Evolutionary conservation across 2,113 vertebrate species (phyloP).

Genomic region (Nyctereutes procyonoides): DNA sequence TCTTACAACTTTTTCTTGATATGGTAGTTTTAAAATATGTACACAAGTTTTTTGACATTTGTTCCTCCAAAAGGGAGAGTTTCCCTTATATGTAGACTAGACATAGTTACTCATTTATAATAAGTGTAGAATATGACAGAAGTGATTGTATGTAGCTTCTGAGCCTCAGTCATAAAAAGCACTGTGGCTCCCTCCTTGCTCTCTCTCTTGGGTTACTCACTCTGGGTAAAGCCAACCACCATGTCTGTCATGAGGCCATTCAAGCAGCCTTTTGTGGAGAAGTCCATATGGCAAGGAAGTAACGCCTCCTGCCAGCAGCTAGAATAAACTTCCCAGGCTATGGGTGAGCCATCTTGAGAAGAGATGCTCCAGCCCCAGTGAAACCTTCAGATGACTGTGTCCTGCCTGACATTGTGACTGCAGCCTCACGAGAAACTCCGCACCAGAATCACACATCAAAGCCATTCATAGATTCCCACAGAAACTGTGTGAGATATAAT

Average conservation of each 20-base stretch:
- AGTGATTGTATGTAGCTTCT: neutral
- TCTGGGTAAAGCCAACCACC: neutral
- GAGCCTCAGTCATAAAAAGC: neutral
- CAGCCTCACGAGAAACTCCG: neutral
- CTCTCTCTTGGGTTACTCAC: neutral
- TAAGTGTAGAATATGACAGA: neutral
- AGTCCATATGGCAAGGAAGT: neutral
- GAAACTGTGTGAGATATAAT: neutral
- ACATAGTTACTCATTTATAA: neutral
- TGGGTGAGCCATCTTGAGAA: neutral
- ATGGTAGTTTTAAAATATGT: slow-evolving; percentile 18
- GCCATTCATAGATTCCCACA: neutral
- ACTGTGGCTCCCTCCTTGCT: neutral
- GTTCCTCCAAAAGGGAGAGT: neutral
- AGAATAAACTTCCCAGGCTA: neutral
- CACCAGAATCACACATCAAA: neutral
- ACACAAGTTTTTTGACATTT: neutral
- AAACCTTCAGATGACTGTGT: neutral
- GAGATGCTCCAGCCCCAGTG: neutral
- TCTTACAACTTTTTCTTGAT: slow-evolving; percentile 25
- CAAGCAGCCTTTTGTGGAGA: neutral
- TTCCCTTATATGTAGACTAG: neutral
- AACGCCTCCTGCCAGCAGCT: neutral
- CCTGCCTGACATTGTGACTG: neutral
- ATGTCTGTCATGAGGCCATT: neutral